Base-by-base conservation (phyloP, 2,888 invertebrate species). In the Drosophila niveifrons region DNA sequence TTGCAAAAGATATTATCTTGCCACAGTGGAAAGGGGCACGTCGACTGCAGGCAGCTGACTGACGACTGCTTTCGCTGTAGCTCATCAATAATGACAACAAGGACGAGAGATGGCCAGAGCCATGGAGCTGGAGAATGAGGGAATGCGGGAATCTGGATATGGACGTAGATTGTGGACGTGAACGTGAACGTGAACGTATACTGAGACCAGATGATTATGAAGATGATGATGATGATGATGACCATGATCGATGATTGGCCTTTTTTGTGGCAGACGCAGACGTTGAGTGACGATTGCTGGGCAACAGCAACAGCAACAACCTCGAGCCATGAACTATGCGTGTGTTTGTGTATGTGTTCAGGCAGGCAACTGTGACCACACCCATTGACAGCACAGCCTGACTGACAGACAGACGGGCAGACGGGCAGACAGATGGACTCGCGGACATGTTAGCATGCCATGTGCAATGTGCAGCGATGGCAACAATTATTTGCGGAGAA, bases 201-300 rank as follows among this genome's bases (percentile, higher is more conserved):
- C 56, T 47, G 57, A 53, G 64, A 58, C 51, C 62, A 75, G 66
- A 75, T 80, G 80, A 81, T 80, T 80, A 76, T 78, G 91, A 87
- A 4, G 80, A 81, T 80, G 91, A 87, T 23, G 80, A 81, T 80
- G 81, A 76, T 78, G 75, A 68, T 85, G 90, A 89, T 90, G 91
- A 87, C 90, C 90, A 90, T 90, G 90, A 90, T 90, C 91, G 90
- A 90, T 90, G 91, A 90, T 91, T 91, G 90, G 82, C 88, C 88
- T 82, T 84, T 90, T 86, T 84, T 83, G 80, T 83, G 70, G 71
- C 72, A 78, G 72, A 63, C 67, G 41, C 70, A 72, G 84, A 71
- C 79, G 78, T 70, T 83, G 86, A 86, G 87, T 86, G 82, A 83
- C 87, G 87, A 83, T 79, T 75, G 83, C 75, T 72, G 74, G 59